Percentiles rank a stretch among this genome's conserved stretches.
phyloP scores from a whole-genome alignment of 2,113 vertebrate genomes.

The Carassius auratus region DNA sequence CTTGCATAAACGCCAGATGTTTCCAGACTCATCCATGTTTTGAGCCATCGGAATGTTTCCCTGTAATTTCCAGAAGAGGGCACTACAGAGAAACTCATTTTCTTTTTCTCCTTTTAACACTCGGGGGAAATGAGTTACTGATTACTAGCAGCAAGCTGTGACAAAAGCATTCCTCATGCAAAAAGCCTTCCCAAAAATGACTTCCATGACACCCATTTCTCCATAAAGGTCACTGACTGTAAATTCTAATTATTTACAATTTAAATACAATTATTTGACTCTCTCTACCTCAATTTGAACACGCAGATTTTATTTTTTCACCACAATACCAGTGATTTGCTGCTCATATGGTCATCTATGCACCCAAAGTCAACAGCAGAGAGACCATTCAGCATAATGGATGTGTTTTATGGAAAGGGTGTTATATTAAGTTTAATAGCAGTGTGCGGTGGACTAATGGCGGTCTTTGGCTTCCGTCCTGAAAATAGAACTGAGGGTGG shows the following conservation, averaged over 20 bases:
- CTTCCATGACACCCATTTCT: constrained; percentile 35
- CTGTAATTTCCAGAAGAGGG: constrained; percentile 48
- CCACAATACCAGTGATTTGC: constrained; percentile 57
- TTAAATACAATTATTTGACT: constrained; percentile 49
- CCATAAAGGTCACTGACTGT: constrained; percentile 48
- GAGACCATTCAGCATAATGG: constrained; percentile 50
- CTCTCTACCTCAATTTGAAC: constrained; percentile 37
- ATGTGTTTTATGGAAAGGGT: constrained; percentile 61
- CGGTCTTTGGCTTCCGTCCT: constrained; percentile 55
- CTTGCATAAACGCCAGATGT: constrained; percentile 50
- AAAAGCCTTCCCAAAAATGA: constrained; percentile 35
- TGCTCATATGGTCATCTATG: constrained; percentile 52
- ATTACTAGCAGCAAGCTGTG: constrained; percentile 49
- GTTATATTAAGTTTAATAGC: constrained; percentile 63
- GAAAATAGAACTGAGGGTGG: constrained; percentile 52
- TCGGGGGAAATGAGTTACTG: constrained; percentile 7
- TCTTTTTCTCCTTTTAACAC: no score
- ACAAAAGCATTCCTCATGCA: constrained; percentile 36
- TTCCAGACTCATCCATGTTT: constrained; percentile 36
- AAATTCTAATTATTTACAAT: constrained; percentile 15
- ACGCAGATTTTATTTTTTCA: constrained; percentile 39
- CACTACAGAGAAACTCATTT: constrained; percentile 42
- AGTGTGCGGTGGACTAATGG: constrained; percentile 57
- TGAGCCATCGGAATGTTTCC: constrained; percentile 35
- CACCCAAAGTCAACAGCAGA: constrained; percentile 61